Percentiles rank a stretch among this genome's conserved stretches.
These are phyloP conservation scores for Trichogramma dendrolimi DNA, from an alignment of 2,888 invertebrate genomes.

Conservation along the genomic window DNA sequence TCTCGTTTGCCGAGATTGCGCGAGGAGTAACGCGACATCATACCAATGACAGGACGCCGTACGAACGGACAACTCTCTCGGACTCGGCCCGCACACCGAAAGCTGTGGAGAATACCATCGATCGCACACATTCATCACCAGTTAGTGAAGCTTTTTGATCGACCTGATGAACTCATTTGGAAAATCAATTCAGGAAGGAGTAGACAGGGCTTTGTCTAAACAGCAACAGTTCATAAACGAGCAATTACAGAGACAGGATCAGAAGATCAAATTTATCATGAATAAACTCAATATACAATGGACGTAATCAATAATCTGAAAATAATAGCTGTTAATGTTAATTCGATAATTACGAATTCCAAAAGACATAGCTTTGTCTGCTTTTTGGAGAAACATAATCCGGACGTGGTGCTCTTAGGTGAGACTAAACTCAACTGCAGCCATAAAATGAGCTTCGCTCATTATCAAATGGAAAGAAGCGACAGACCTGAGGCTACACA, in stretches of 20 bases:
- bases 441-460: conserved; percentile 17
- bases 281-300: background rate
- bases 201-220: background rate
- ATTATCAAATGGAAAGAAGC: conserved; percentile 22
- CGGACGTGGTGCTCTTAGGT: conserved; percentile 12
- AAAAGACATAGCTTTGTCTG: background rate
- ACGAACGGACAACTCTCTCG: no score
- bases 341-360: conserved; percentile 5
- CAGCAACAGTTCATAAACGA: background rate
- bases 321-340: conserved; percentile 5
- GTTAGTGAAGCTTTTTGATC: no score
- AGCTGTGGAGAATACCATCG: no score
- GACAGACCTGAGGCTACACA: no score
- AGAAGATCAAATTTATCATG: background rate
- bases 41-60: no score
- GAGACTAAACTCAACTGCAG: conserved; percentile 22
- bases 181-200: no score
- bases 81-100: background rate
- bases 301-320: background rate
- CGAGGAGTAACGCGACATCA: no score
- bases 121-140: no score
- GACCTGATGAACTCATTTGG: background rate
- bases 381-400: background rate
- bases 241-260: background rate
- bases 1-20: no score